These are phyloP conservation scores for Sipha maydis DNA, from an alignment of 2,888 invertebrate species.

Conservation along the genomic window DNA sequence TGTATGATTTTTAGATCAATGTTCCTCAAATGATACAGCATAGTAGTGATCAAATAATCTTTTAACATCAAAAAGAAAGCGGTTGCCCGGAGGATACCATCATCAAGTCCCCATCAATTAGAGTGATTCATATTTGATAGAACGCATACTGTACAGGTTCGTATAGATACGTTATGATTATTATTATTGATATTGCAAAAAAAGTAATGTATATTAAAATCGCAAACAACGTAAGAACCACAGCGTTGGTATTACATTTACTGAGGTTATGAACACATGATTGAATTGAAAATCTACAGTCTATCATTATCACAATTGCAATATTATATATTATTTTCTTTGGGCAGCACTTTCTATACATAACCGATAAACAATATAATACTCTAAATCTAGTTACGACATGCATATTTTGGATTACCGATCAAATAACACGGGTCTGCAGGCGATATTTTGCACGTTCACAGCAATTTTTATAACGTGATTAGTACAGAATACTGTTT, in stretches of 20 bases:
- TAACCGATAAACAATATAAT: constrained; percentile 18
- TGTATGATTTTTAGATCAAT: too few relatives aligned
- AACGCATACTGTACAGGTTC: constrained; percentile 26
- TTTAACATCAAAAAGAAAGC: constrained; percentile 42
- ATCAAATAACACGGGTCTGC: background rate
- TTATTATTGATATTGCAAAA: constrained; percentile 37
- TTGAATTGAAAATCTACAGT: constrained; percentile 9
- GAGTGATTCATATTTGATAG: constrained; percentile 26
- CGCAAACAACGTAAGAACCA: background rate
- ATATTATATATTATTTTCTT: constrained; percentile 27
- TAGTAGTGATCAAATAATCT: background rate
- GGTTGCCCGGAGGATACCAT: constrained; percentile 40
- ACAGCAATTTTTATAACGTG: background rate
- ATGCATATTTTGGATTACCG: background rate
- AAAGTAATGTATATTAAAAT: constrained; percentile 15
- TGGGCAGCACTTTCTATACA: constrained; percentile 36
- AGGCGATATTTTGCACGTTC: constrained; percentile 35
- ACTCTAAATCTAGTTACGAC: constrained; percentile 22
- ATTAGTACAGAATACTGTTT: background rate
- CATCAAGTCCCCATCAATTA: constrained; percentile 31
- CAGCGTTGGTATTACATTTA: constrained; percentile 13
- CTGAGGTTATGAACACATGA: constrained; percentile 12
- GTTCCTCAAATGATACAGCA: background rate
- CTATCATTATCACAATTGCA: constrained; percentile 48
- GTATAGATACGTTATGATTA: background rate